Conservation (phyloP, 2,888 invertebrate genomes). For the Pelosia muscerda region DNA sequence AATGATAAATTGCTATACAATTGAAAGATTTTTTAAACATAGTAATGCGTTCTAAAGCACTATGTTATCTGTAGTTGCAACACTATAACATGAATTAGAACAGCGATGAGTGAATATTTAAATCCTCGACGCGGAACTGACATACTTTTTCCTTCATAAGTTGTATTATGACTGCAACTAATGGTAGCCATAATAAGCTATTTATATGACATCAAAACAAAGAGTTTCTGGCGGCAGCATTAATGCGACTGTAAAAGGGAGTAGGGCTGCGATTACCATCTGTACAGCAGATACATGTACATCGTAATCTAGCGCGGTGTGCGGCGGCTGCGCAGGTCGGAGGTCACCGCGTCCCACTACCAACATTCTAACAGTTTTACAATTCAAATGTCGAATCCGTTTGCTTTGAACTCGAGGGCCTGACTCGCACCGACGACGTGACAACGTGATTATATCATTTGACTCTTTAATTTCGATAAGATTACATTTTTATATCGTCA, state of each 20-base stretch:
- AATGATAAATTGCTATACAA: conserved; percentile 61
- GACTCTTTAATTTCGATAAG: conserved; percentile 31
- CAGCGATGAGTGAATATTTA: conserved; percentile 46
- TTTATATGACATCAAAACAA: conserved; percentile 78
- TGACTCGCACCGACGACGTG: conserved; percentile 33
- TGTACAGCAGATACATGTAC: conserved; percentile 70
- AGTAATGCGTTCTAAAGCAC: conserved; percentile 49
- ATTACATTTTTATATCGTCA: conserved; percentile 29
- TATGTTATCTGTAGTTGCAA: conserved; percentile 34
- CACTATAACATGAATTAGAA: conserved; percentile 42
- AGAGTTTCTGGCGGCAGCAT: conserved; percentile 58
- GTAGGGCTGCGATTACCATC: conserved; percentile 73
- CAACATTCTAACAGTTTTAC: conserved; percentile 56
- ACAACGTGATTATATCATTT: conserved; percentile 52
- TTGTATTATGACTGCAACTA: conserved; percentile 56
- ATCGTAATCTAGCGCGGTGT: conserved; percentile 62
- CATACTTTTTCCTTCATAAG: conserved; percentile 66
- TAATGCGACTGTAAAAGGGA: conserved; percentile 67
- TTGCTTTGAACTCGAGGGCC: conserved; percentile 31
- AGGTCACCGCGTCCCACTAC: conserved; percentile 56
- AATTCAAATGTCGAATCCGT: conserved; percentile 63
- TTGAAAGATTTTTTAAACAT: conserved; percentile 58
- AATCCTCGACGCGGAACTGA: conserved; percentile 73
- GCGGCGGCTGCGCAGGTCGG: conserved; percentile 54
- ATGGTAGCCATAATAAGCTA: conserved; percentile 70